Evolutionary conservation across 1,140 invertebrate species (phyloP).

Genomic region (Hestina assimilis): DNA sequence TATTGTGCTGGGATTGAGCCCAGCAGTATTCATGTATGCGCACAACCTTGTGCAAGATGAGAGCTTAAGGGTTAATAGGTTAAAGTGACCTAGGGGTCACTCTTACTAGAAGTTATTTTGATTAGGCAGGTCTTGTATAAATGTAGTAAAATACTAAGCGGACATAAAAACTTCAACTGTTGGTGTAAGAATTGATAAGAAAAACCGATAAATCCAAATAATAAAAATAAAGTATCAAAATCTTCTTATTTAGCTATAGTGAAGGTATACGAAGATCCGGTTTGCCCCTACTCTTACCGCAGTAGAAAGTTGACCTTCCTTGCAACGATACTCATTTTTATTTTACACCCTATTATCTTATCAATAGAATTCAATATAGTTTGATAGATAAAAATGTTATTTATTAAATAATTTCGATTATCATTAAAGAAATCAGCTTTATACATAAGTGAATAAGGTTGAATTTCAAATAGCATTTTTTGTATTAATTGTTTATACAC

Average conservation of each 20-base stretch:
- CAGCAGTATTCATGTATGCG: too few relatives aligned
- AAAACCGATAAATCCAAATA: neutral
- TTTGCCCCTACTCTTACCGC: slow-evolving; percentile 39
- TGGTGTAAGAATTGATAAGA: too few relatives aligned
- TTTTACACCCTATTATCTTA: slow-evolving; percentile 9
- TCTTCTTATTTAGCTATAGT: slow-evolving; percentile 27
- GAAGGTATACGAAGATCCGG: slow-evolving; percentile 49
- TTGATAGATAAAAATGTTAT: too few relatives aligned
- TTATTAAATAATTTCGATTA: neutral
- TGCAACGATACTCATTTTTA: slow-evolving; percentile 5
- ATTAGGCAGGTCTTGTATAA: too few relatives aligned
- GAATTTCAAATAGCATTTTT: slow-evolving; percentile 2
- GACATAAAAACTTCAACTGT: too few relatives aligned
- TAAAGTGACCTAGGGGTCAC: too few relatives aligned
- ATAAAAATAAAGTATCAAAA: slow-evolving; percentile 37
- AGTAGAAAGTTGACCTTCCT: slow-evolving; percentile 58
- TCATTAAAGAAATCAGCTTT: neutral
- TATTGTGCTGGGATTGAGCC: too few relatives aligned
- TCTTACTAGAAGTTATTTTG: too few relatives aligned
- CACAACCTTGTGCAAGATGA: too few relatives aligned
- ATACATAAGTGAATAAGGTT: slow-evolving; percentile 5
- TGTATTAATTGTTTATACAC: slow-evolving; percentile 30
- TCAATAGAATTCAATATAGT: slow-evolving; percentile 23
- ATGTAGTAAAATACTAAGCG: too few relatives aligned
- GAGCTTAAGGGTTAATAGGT: too few relatives aligned